Evolutionary conservation across 2,113 vertebrate species (phyloP).

Genomic region (Macrotus californicus): DNA sequence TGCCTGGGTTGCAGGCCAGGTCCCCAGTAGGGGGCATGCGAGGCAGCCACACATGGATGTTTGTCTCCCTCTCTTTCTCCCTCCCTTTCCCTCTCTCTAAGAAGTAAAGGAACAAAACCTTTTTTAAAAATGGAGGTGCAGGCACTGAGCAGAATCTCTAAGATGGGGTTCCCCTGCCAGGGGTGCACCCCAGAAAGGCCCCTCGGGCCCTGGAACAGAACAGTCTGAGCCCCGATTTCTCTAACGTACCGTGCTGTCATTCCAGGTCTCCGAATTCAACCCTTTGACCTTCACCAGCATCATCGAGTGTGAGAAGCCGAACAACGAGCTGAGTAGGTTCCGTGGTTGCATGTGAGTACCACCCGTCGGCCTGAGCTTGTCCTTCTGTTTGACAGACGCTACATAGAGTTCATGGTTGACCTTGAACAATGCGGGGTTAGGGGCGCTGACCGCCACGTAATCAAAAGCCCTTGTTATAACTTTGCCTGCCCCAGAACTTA

Average conservation of each 20-base stretch:
- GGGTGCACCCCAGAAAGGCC: background rate
- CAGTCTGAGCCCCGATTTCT: background rate
- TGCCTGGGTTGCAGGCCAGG: no score
- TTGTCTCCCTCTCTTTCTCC: no score
- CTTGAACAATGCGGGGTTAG: fast-evolving
- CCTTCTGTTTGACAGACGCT: background rate
- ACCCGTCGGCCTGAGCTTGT: background rate
- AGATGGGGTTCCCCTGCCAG: fast-evolving
- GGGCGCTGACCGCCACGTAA: background rate
- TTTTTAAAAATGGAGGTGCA: background rate
- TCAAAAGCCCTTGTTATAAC: background rate
- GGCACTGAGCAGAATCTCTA: background rate
- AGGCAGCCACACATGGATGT: no score
- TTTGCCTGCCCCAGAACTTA: background rate
- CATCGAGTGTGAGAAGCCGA: constrained; percentile 98
- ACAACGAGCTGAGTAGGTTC: constrained; percentile 95
- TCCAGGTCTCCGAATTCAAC: constrained; percentile 95
- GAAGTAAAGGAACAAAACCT: background rate
- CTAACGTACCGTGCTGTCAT: constrained; percentile 41
- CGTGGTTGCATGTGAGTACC: constrained; percentile 95
- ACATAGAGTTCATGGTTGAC: fast-evolving
- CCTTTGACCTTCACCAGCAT: constrained; percentile 92
- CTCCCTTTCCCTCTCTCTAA: no score
- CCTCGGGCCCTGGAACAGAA: background rate
- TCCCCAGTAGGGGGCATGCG: no score